Evolutionary conservation across 2,888 invertebrate genomes (phyloP).

Genomic region (Entomobrya multifasciata): DNA sequence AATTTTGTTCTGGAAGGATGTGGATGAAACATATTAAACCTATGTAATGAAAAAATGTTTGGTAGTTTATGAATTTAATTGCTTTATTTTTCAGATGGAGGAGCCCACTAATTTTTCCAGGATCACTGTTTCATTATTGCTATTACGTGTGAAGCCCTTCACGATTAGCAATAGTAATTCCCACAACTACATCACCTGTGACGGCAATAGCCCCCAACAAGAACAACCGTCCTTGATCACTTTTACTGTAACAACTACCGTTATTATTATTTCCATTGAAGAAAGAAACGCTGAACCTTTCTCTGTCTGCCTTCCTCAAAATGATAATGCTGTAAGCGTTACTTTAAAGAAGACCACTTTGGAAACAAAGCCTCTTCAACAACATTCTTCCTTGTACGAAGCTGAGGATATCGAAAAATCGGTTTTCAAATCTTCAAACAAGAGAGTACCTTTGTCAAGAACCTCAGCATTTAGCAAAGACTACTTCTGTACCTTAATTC

Average conservation of each 20-base stretch:
- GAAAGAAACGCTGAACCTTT: neutral
- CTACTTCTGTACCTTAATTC: constrained; percentile 58
- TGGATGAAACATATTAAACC: no score
- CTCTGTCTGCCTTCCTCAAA: constrained; percentile 1
- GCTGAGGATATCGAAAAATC: neutral
- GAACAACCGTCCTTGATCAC: neutral
- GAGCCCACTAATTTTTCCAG: constrained; percentile 53
- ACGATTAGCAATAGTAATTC: constrained; percentile 32
- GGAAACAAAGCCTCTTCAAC: neutral
- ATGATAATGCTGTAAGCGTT: constrained; percentile 6
- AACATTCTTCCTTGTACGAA: neutral
- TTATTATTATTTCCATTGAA: neutral
- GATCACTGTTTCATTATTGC: constrained; percentile 53
- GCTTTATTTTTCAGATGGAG: constrained; percentile 49
- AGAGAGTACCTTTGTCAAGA: constrained; percentile 32
- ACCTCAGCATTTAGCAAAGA: constrained; percentile 44
- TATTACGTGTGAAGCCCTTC: constrained; percentile 56
- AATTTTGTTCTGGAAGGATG: no score
- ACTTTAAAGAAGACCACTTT: neutral
- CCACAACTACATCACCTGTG: constrained; percentile 17
- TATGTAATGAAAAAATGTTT: no score
- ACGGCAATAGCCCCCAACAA: neutral
- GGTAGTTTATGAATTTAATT: neutral
- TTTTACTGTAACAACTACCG: neutral
- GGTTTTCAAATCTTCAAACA: neutral